A percentile compares a stretch with the other conserved stretches of the same genome.
phyloP scores from a whole-genome alignment of 1,140 invertebrate species.

The Planococcus citri region DNA sequence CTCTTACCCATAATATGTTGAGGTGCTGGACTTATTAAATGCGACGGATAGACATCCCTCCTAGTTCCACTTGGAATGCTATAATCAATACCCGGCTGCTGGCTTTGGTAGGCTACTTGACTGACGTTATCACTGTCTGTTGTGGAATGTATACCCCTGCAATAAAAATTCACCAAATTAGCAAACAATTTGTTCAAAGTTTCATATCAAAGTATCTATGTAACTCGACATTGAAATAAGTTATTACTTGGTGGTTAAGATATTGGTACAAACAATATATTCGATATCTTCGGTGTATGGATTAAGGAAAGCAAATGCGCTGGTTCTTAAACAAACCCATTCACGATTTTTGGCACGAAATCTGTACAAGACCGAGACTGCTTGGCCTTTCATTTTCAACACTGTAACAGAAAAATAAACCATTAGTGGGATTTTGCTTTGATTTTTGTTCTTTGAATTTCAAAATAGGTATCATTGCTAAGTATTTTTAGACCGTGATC shows the following conservation, averaged over 20 bases:
- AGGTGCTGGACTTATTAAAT: conserved; percentile 24
- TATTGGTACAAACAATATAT: conserved; percentile 95
- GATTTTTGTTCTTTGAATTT: too few species aligned
- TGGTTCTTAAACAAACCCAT: conserved; percentile 89
- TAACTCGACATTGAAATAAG: conserved; percentile 28
- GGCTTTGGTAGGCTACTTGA: neutral
- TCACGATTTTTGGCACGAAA: conserved; percentile 89
- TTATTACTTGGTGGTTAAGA: conserved; percentile 64
- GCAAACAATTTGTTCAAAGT: neutral
- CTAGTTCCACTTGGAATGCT: neutral
- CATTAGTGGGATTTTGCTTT: too few species aligned
- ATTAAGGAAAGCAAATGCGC: conserved; percentile 92
- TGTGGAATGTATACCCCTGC: conserved; percentile 22
- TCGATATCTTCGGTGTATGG: conserved; percentile 95
- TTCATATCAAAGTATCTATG: neutral
- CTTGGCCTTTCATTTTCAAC: conserved; percentile 50
- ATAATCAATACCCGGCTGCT: neutral
- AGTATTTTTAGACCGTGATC: too few species aligned
- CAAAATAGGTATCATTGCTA: too few species aligned
- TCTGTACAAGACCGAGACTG: conserved; percentile 76
- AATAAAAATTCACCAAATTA: conserved; percentile 35
- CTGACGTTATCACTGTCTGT: neutral
- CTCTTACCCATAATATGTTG: conserved; percentile 25
- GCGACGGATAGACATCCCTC: neutral
- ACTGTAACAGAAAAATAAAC: conserved; percentile 48